Evolutionary conservation across 2,888 invertebrate genomes (phyloP), one percentile per base, ranked within the genome.

Genomic region (Dryococelus australis): DNA sequence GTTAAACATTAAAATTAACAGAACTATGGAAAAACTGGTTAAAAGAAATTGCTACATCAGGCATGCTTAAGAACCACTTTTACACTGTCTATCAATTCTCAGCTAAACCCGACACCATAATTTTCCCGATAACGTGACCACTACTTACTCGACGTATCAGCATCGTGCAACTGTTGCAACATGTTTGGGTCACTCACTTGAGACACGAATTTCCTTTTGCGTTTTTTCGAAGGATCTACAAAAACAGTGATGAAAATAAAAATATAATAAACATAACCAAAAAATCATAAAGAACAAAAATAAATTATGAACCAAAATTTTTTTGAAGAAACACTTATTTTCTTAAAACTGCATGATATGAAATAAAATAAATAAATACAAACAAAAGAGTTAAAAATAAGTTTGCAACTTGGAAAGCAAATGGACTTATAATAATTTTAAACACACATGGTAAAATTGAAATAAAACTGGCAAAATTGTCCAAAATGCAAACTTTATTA

Each of bases 191-290:
- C 43, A 51, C 92, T 94, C 91, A 93, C 92, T 90, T 93, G 93
- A 90, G 92, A 92, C 91, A 93, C 93, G 92, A 92, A 92, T 92
- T 94, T 94, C 91, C 94, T 92, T 92, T 94, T 94, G 92, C 94
- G 94, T 93, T 94, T 94, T 92, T 84, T 87, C 65, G 93, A 94
- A 91, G 94, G 94, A 93, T 95, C 95, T 95, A 94, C 91, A 94
- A 93, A 92, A 91, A 90, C 92, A 92, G 89, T 91, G 90, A 89
- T 88, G 89, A 89, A 89, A 88, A 88, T 86, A 51, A 88, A 87
- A 89, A 89, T 88, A 86, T 90, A 90, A 90, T 47, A 87, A 85
- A 86, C 88, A 89, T 89, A 90, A 89, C 87, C 88, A 88, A 89
- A 88, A 88, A 90, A 89, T 88, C 85, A 90, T 88, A 89, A 85